A percentile compares a stretch with the other conserved stretches of the same genome.
These are phyloP conservation scores for Mimas tiliae DNA, from an alignment of 2,888 invertebrate species.

Conservation along the genomic window DNA sequence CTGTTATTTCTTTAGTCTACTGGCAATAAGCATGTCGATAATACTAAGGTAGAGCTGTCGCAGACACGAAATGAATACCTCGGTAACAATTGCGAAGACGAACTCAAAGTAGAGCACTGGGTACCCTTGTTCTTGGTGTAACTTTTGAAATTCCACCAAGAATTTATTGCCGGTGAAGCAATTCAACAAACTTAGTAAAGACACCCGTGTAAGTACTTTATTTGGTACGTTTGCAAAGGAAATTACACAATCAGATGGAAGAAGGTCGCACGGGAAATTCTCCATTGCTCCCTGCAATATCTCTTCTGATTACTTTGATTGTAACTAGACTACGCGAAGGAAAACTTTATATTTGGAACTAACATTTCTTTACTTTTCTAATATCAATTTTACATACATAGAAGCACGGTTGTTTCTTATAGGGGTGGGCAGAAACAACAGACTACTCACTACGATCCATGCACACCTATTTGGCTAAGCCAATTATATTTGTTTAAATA, in stretches of 20 bases:
- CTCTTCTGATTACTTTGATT: constrained; percentile 13
- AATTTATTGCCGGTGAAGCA: constrained; percentile 52
- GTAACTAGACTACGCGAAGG: neutral
- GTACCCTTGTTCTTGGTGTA: constrained; percentile 44
- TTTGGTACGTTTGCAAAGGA: constrained; percentile 25
- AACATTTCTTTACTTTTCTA: too few relatives aligned
- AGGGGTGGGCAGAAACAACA: too few relatives aligned
- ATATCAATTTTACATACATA: too few relatives aligned
- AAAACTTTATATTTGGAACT: neutral
- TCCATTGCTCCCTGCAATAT: neutral
- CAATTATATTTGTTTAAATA: too few relatives aligned
- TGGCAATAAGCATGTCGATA: neutral
- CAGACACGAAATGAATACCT: constrained; percentile 38
- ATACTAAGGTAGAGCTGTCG: neutral
- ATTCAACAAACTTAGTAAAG: constrained; percentile 51
- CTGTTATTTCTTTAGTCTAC: neutral
- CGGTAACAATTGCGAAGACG: constrained; percentile 38
- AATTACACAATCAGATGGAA: constrained; percentile 2
- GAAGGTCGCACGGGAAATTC: constrained; percentile 4
- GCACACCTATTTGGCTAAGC: too few relatives aligned
- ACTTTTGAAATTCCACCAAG: constrained; percentile 53
- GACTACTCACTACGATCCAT: too few relatives aligned
- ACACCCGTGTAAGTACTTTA: constrained; percentile 26
- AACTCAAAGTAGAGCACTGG: constrained; percentile 49
- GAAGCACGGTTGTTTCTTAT: too few relatives aligned